A percentile compares a stretch with the other conserved stretches of the same genome.
Conservation (phyloP, 2,888 invertebrate species). For the Amphipyra tragopoginis region DNA sequence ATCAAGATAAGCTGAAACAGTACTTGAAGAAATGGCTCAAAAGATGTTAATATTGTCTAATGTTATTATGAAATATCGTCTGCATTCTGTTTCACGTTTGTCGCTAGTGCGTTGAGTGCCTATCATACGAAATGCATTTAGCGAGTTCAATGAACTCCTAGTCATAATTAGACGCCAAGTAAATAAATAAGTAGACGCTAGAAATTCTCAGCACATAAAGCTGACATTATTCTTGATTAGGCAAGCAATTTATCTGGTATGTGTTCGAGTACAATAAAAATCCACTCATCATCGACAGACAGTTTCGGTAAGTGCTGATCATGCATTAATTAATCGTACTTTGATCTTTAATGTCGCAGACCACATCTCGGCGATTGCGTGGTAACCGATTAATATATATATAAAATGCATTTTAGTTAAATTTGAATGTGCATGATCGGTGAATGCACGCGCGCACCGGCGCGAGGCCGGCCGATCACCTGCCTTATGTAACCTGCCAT, state of each 20-base stretch:
- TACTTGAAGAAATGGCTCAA: too few species aligned
- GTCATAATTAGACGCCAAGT: constrained; percentile 31
- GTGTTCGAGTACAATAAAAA: constrained; percentile 26
- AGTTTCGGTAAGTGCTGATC: constrained; percentile 36
- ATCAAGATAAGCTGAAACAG: too few species aligned
- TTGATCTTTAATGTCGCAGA: constrained; percentile 52
- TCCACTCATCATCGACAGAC: constrained; percentile 17
- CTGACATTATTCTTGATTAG: constrained; percentile 43
- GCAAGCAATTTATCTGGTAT: constrained; percentile 28
- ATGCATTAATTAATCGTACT: constrained; percentile 45
- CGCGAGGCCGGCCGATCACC: constrained; percentile 87
- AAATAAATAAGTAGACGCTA: constrained; percentile 27
- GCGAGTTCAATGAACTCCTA: constrained; percentile 46
- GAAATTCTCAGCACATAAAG: constrained; percentile 39
- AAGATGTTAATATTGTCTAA: too few species aligned
- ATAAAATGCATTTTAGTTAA: constrained; percentile 67
- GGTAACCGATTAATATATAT: constrained; percentile 58
- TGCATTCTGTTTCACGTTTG: constrained; percentile 3
- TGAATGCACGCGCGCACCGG: constrained; percentile 76
- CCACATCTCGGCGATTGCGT: constrained; percentile 59
- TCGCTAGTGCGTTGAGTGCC: constrained; percentile 18
- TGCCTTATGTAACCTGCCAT: constrained; percentile 78
- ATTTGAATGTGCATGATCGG: constrained; percentile 76
- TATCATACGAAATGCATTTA: constrained; percentile 46
- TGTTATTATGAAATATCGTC: too few species aligned